Conservation (phyloP, 2,797 vertebrate species). For the Setipinna tenuifilis region DNA sequence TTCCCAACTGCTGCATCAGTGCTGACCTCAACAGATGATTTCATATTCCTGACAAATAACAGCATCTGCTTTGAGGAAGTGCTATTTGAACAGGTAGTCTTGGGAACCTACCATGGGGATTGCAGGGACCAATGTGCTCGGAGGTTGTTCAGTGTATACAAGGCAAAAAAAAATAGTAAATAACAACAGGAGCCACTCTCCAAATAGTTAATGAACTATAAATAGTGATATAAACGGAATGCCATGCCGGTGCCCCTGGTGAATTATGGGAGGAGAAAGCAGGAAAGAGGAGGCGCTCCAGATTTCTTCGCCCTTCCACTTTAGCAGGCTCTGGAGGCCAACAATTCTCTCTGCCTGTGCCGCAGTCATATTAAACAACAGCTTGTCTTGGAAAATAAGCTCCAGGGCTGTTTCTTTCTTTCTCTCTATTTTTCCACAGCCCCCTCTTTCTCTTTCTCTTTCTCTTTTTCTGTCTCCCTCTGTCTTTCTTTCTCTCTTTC, state of each 20-base stretch:
- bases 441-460: not conserved
- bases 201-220: slow-evolving; percentile 63
- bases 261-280: slow-evolving; percentile 53
- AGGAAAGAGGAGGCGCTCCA: slow-evolving; percentile 48
- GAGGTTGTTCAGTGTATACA: slow-evolving; percentile 39
- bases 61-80: slow-evolving; percentile 52
- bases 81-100: slow-evolving; percentile 56
- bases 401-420: slow-evolving; percentile 65
- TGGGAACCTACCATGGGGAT: slow-evolving; percentile 52
- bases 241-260: slow-evolving; percentile 46
- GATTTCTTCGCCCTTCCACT: slow-evolving; percentile 57
- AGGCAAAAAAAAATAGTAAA: slow-evolving; percentile 51
- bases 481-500: slow-evolving; percentile 27
- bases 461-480: slow-evolving; percentile 35
- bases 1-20: slow-evolving; percentile 46
- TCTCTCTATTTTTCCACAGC: slow-evolving; percentile 41
- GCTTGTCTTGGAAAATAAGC: slow-evolving; percentile 72
- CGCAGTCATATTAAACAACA: slow-evolving; percentile 73
- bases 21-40: slow-evolving; percentile 52
- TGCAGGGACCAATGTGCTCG: slow-evolving; percentile 25
- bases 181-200: slow-evolving; percentile 51
- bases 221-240: slow-evolving; percentile 59
- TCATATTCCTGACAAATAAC: slow-evolving; percentile 55
- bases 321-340: slow-evolving; percentile 64
- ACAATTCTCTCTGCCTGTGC: slow-evolving; percentile 64